Evolutionary conservation across 2,113 vertebrate species (phyloP).

Genomic region (Siniperca knerii): DNA sequence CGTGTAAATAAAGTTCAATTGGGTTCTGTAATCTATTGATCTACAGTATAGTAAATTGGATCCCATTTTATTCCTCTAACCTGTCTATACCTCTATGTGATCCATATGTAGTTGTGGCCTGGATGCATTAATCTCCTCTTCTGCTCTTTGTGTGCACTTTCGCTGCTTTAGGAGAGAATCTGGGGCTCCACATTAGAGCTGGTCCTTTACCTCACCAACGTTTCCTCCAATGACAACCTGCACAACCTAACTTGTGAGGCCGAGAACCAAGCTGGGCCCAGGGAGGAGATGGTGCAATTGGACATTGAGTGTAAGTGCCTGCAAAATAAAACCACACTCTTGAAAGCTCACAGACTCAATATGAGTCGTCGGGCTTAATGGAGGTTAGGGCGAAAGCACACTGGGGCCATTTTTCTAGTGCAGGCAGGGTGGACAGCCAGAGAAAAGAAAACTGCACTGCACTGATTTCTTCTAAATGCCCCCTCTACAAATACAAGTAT

Average conservation of each 20-base stretch:
- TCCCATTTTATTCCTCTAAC: constrained; percentile 31
- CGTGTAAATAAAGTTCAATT: neutral
- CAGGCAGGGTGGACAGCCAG: constrained; percentile 64
- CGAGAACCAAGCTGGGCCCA: constrained; percentile 85
- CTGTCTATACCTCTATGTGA: constrained; percentile 11
- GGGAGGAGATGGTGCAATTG: constrained; percentile 80
- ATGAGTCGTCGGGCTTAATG: constrained; percentile 67
- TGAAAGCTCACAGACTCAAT: constrained; percentile 60
- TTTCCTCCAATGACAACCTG: constrained; percentile 83
- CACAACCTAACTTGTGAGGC: constrained; percentile 86
- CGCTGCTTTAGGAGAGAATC: constrained; percentile 66
- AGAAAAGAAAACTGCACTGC: constrained; percentile 68
- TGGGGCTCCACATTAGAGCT: constrained; percentile 72
- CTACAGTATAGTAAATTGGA: constrained; percentile 21
- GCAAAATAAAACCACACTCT: constrained; percentile 52
- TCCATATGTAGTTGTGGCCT: neutral
- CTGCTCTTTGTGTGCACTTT: neutral
- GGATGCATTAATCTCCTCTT: constrained; percentile 22
- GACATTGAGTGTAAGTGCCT: constrained; percentile 87
- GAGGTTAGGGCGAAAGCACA: constrained; percentile 66
- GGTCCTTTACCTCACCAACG: constrained; percentile 77
- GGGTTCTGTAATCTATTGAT: constrained; percentile 26
- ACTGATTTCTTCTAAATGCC: constrained; percentile 70
- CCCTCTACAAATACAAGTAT: constrained; percentile 63
- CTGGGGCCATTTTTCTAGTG: constrained; percentile 54